phyloP scores from a whole-genome alignment of 2,797 vertebrate species.

The Esox masquinongy region DNA sequence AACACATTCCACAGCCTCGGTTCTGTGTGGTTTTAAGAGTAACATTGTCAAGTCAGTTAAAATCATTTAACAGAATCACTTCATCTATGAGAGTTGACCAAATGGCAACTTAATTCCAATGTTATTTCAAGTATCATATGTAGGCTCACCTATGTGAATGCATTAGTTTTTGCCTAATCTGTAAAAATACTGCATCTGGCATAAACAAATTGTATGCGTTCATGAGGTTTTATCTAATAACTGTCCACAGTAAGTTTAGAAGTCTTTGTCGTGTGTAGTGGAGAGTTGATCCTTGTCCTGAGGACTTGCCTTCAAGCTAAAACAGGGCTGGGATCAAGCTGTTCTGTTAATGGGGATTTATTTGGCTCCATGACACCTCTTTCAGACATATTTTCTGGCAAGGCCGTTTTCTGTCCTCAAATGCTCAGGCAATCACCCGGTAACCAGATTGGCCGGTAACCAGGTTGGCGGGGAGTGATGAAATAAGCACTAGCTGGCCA shows the following conservation, averaged over 20 bases:
- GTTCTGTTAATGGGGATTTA: conserved; percentile 63
- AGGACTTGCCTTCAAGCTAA: conserved; percentile 63
- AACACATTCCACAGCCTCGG: conserved; percentile 45
- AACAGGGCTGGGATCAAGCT: conserved; percentile 55
- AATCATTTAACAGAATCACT: conserved; percentile 35
- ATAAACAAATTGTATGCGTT: conserved; percentile 56
- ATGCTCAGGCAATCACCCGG: conserved; percentile 48
- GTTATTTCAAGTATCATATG: background rate
- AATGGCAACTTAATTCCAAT: background rate
- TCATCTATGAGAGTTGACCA: too few relatives aligned
- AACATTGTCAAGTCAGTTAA: conserved; percentile 41
- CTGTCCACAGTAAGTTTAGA: conserved; percentile 57
- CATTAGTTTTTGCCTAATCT: conserved; percentile 5
- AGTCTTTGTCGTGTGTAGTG: conserved; percentile 27
- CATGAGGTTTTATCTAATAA: conserved; percentile 49
- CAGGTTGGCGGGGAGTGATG: background rate
- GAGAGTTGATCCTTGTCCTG: conserved; percentile 68
- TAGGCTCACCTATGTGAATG: conserved; percentile 26
- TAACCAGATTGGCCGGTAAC: conserved; percentile 32
- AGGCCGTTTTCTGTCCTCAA: conserved; percentile 66
- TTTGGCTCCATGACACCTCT: conserved; percentile 62
- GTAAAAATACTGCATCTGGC: conserved; percentile 34
- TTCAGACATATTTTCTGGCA: conserved; percentile 58
- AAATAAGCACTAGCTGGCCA: background rate
- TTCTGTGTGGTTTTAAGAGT: conserved; percentile 21